phyloP scores from a whole-genome alignment of 2,797 vertebrate genomes.

The Distichodus sexfasciatus region DNA sequence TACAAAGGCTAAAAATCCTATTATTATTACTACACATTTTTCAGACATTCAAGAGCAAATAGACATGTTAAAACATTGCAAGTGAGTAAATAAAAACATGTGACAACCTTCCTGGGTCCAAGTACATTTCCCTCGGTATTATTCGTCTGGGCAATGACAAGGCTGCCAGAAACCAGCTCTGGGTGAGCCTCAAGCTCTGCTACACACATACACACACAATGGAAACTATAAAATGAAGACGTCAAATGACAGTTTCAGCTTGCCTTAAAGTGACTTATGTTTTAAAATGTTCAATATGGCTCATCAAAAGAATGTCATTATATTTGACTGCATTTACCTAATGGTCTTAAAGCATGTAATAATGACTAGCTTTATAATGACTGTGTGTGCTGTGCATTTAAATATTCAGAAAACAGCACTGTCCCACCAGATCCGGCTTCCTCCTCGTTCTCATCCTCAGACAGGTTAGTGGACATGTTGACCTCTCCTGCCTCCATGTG shows the following conservation, averaged over 20 bases:
- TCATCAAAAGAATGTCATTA: constrained; percentile 10
- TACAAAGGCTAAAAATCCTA: too few relatives aligned
- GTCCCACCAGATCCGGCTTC: constrained; percentile 85
- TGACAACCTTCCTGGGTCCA: constrained; percentile 37
- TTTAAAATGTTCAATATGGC: neutral
- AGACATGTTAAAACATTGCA: neutral
- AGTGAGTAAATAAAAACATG: neutral
- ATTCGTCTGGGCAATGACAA: constrained; percentile 28
- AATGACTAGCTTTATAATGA: neutral
- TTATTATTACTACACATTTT: too few relatives aligned
- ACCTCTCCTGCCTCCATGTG: constrained; percentile 96
- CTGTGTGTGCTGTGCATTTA: constrained; percentile 4
- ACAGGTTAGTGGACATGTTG: constrained; percentile 85
- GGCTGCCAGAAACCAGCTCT: constrained; percentile 35
- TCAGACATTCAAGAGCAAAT: neutral
- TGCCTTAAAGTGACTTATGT: neutral
- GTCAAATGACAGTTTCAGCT: constrained; percentile 1
- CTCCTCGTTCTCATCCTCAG: constrained; percentile 94
- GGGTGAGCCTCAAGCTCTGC: constrained; percentile 48
- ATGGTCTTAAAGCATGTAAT: constrained; percentile 4
- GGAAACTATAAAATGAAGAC: constrained; percentile 8
- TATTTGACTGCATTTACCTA: constrained; percentile 19
- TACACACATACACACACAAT: neutral
- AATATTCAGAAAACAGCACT: neutral
- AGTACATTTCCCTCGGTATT: constrained; percentile 31